These are phyloP conservation scores for Drosophila peninsularis DNA, from an alignment of 2,888 invertebrate species.

Conservation along the genomic window DNA sequence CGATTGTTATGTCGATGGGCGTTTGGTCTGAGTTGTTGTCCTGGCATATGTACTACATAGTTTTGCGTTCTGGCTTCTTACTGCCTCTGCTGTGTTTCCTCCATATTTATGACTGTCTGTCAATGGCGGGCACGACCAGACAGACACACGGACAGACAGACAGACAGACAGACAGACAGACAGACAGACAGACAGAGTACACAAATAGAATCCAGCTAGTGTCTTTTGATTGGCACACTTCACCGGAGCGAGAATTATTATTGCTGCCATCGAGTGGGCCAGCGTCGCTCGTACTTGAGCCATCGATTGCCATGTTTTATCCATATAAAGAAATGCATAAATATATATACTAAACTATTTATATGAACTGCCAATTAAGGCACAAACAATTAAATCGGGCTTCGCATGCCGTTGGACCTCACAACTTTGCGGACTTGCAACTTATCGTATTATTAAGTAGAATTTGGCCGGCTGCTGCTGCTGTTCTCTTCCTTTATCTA, in stretches of 20 bases:
- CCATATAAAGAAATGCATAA: neutral
- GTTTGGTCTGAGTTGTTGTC: slow-evolving; percentile 41
- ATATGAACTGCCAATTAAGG: slow-evolving; percentile 64
- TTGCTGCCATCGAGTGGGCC: slow-evolving; percentile 63
- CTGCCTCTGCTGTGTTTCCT: slow-evolving; percentile 44
- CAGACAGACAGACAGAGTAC: slow-evolving; percentile 17
- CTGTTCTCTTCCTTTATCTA: slow-evolving; percentile 1
- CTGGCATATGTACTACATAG: slow-evolving; percentile 48
- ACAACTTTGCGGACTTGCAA: slow-evolving; percentile 1
- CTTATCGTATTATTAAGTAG: slow-evolving; percentile 19
- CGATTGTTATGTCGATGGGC: slow-evolving; percentile 73
- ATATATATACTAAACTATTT: slow-evolving; percentile 19
- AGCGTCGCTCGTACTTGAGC: slow-evolving; percentile 48
- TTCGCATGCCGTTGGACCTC: slow-evolving; percentile 41
- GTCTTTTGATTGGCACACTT: slow-evolving; percentile 55
- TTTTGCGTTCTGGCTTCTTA: slow-evolving; percentile 34
- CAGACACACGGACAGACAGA: slow-evolving; percentile 20
- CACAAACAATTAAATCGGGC: slow-evolving; percentile 37
- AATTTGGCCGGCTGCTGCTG: slow-evolving; percentile 21
- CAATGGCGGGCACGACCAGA: slow-evolving; percentile 63
- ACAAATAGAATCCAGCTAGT: slow-evolving; percentile 19
- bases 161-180: slow-evolving; percentile 25
- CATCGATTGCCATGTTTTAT: slow-evolving; percentile 60
- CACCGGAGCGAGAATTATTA: slow-evolving; percentile 63
- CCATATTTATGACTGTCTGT: slow-evolving; percentile 71